These are phyloP conservation scores for Megaceryle maxima DNA, from an alignment of 2,113 vertebrate species.

Conservation along the genomic window DNA sequence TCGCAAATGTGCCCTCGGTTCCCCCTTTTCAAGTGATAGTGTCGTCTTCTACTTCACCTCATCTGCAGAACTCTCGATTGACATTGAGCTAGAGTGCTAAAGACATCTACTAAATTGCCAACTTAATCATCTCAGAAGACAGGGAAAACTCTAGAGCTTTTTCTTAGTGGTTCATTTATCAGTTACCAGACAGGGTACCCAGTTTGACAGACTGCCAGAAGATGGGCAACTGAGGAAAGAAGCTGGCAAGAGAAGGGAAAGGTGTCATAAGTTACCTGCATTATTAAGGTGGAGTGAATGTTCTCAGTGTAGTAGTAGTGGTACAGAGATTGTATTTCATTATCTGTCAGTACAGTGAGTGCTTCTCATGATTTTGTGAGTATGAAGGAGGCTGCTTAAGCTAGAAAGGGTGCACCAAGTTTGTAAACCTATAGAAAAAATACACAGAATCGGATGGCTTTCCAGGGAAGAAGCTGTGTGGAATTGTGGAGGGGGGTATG, in stretches of 20 bases:
- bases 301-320: neutral
- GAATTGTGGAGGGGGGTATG: neutral
- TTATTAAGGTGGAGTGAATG: neutral
- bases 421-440: neutral
- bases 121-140: neutral
- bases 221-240: neutral
- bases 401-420: neutral
- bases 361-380: neutral
- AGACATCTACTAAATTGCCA: neutral
- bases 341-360: neutral
- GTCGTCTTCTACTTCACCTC: neutral
- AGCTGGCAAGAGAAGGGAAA: neutral
- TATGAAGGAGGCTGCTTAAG: neutral
- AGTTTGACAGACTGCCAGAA: neutral
- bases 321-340: neutral
- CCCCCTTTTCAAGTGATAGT: neutral
- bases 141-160: neutral
- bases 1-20: neutral
- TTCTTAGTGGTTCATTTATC: neutral
- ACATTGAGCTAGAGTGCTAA: neutral
- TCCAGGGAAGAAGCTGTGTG: neutral
- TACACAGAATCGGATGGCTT: neutral
- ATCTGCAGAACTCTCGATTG: neutral
- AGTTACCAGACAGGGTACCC: neutral
- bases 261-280: accelerated